A percentile compares a stretch with the other conserved stretches of the same genome.
phyloP scores from a whole-genome alignment of 2,797 vertebrate genomes.

The Spheniscus humboldti region DNA sequence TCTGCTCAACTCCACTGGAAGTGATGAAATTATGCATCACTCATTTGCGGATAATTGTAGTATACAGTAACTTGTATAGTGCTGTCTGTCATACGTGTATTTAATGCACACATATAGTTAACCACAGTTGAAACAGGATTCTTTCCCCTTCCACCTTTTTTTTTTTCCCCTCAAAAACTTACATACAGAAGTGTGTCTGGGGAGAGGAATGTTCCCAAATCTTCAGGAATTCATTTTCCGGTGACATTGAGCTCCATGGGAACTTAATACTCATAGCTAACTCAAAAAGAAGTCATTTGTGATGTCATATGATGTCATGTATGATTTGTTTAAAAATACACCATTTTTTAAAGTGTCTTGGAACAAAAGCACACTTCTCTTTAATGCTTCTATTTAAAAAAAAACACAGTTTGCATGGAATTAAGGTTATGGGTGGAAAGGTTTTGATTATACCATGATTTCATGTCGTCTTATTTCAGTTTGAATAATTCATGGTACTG shows the following conservation, averaged over 20 bases:
- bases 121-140: not conserved
- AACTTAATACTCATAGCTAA: not conserved
- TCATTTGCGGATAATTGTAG: not conserved
- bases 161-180: not conserved
- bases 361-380: not conserved
- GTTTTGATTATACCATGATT: not conserved
- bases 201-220: not conserved
- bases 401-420: not conserved
- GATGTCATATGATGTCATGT: not conserved
- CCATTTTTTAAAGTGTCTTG: not conserved
- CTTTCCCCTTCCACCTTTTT: not conserved
- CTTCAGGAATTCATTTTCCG: not conserved
- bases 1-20: not conserved
- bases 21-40: not conserved
- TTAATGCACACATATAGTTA: not conserved
- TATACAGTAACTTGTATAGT: not conserved
- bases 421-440: not conserved
- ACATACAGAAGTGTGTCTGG: not conserved
- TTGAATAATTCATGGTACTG: not conserved
- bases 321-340: not conserved
- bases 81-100: fast-evolving
- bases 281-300: not conserved
- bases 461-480: not conserved
- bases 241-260: not conserved
- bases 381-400: not conserved